A percentile compares a stretch with the other conserved stretches of the same genome.
Evolutionary conservation across 2,797 vertebrate genomes (phyloP).

Genomic region (Hemibagrus guttatus): DNA sequence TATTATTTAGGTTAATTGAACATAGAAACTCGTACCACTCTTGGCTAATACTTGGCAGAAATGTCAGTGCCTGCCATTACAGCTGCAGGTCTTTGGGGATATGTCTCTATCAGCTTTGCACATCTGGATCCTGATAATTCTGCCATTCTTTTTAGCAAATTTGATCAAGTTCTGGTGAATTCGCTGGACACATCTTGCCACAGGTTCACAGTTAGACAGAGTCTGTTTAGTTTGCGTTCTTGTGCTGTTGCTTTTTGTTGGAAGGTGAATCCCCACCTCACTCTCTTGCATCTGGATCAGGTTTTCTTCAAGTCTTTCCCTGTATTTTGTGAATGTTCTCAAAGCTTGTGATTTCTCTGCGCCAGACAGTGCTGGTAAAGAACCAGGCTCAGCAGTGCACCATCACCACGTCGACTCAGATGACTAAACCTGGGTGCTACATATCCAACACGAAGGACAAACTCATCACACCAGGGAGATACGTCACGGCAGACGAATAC

Average conservation of each 20-base stretch:
- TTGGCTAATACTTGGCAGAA: neutral
- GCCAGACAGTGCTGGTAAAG: constrained; percentile 72
- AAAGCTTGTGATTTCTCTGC: neutral
- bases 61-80: neutral
- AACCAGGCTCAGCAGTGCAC: constrained; percentile 78
- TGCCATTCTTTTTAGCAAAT: neutral
- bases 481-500: constrained; percentile 81
- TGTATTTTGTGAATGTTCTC: neutral
- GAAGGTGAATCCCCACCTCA: neutral
- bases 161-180: neutral
- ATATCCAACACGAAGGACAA: constrained; percentile 83
- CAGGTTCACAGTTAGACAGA: neutral
- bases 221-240: neutral
- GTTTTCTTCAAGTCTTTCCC: neutral
- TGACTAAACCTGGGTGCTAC: constrained; percentile 85
- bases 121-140: neutral
- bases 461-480: constrained; percentile 77
- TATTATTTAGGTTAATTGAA: neutral
- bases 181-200: neutral
- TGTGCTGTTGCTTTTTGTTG: neutral
- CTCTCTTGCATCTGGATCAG: neutral
- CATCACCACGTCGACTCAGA: constrained; percentile 84
- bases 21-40: neutral
- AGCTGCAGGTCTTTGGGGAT: neutral
- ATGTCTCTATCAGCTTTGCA: neutral